phyloP scores from a whole-genome alignment of 2,797 vertebrate species.

The Gymnoscopelus braueri region DNA sequence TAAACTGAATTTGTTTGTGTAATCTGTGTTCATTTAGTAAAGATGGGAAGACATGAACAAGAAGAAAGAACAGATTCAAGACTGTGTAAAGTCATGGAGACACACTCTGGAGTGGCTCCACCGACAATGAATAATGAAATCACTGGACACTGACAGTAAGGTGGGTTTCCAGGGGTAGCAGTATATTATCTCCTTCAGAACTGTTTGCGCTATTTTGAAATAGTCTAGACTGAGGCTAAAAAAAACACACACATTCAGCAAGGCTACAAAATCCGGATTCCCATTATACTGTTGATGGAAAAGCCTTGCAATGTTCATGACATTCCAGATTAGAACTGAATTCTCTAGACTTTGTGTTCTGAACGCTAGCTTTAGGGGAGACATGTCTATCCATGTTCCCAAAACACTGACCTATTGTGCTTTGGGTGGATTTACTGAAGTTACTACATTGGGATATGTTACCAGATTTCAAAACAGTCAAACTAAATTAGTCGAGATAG shows the following conservation, averaged over 20 bases:
- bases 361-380: not conserved
- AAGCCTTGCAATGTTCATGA: constrained; percentile 11
- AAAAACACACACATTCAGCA: not conserved
- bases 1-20: no score
- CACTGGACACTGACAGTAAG: not conserved
- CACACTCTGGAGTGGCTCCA: not conserved
- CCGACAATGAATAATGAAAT: not conserved
- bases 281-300: not conserved
- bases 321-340: not conserved
- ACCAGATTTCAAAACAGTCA: constrained; percentile 4
- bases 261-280: not conserved
- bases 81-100: constrained; percentile 9
- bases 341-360: not conserved
- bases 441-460: not conserved
- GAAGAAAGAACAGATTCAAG: constrained; percentile 15
- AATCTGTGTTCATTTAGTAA: no score
- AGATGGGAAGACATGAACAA: constrained; percentile 13
- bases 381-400: constrained; percentile 1
- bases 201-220: not conserved
- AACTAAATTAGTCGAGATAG: not conserved
- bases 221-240: not conserved
- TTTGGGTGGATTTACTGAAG: not conserved
- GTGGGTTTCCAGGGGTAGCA: not conserved
- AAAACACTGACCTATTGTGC: not conserved
- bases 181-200: not conserved